These are phyloP conservation scores for Ammodytes marinus DNA, from an alignment of 2,113 vertebrate genomes.

Conservation along the genomic window DNA sequence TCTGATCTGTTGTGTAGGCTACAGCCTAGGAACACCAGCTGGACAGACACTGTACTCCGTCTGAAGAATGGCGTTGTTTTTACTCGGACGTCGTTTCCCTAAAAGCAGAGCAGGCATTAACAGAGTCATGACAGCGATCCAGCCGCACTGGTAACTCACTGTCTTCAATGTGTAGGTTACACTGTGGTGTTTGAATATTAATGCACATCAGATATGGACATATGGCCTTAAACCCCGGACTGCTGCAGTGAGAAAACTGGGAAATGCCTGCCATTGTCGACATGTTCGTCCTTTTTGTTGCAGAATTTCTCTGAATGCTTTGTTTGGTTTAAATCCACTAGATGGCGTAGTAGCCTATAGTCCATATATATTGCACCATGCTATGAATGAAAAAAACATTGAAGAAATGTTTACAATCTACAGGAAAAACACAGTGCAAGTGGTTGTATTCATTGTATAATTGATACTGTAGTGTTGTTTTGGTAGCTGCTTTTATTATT, in stretches of 20 bases:
- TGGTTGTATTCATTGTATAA: too few species aligned
- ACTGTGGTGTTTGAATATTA: neutral
- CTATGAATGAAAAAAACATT: neutral
- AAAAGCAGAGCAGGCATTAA: neutral
- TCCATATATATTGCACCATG: neutral
- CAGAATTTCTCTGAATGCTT: neutral
- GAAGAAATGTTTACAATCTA: neutral
- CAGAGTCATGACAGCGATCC: constrained; percentile 1
- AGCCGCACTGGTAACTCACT: constrained; percentile 55
- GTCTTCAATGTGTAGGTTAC: neutral
- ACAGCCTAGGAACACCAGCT: neutral
- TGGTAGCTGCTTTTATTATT: neutral
- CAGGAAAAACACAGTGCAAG: neutral
- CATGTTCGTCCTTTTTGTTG: neutral
- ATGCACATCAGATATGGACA: neutral
- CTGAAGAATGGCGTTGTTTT: constrained; percentile 42
- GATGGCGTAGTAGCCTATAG: constrained; percentile 41
- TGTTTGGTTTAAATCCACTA: constrained; percentile 28
- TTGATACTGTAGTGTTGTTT: neutral
- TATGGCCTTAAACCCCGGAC: neutral
- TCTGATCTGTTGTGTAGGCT: neutral
- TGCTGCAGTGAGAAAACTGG: neutral
- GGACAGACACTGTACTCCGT: neutral
- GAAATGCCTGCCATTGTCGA: neutral
- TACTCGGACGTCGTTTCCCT: constrained; percentile 26